These are phyloP conservation scores for Takifugu bimaculatus DNA, from an alignment of 2,113 vertebrate genomes.

Conservation along the genomic window DNA sequence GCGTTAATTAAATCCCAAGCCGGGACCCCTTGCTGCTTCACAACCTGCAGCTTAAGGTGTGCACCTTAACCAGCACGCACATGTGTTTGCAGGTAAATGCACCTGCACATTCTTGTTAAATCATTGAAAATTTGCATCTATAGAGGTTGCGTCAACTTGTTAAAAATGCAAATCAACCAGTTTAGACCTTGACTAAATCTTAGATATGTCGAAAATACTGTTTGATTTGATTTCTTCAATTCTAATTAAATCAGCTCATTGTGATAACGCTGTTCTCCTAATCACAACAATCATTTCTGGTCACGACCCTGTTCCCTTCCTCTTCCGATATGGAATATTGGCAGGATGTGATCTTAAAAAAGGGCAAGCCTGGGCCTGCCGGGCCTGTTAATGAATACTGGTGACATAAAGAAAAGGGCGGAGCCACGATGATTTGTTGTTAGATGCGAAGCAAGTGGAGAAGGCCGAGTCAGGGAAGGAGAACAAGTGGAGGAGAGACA, in stretches of 20 bases:
- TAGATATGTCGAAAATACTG: background rate
- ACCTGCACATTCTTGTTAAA: constrained; percentile 2
- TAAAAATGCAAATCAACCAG: background rate
- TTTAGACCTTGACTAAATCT: background rate
- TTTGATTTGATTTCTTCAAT: too few species aligned
- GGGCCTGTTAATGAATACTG: constrained; percentile 84
- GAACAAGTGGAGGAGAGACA: constrained; percentile 65
- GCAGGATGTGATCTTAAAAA: constrained; percentile 76
- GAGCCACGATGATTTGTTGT: constrained; percentile 81
- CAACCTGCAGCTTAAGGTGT: constrained; percentile 46
- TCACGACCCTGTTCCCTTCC: constrained; percentile 12
- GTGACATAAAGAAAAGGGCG: constrained; percentile 82
- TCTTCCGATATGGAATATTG: constrained; percentile 67
- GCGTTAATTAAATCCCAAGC: constrained; percentile 52
- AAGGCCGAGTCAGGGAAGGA: constrained; percentile 75
- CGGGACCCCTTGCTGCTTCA: constrained; percentile 39
- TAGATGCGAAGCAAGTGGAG: constrained; percentile 83
- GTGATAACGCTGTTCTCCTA: background rate
- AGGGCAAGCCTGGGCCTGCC: constrained; percentile 91
- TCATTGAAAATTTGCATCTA: background rate
- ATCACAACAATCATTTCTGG: background rate
- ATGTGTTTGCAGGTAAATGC: constrained; percentile 19
- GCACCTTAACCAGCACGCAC: background rate
- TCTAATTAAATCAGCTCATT: too few species aligned
- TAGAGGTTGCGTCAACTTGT: background rate